These are phyloP conservation scores for Agriopis marginaria DNA, from an alignment of 2,888 invertebrate species.

Conservation along the genomic window DNA sequence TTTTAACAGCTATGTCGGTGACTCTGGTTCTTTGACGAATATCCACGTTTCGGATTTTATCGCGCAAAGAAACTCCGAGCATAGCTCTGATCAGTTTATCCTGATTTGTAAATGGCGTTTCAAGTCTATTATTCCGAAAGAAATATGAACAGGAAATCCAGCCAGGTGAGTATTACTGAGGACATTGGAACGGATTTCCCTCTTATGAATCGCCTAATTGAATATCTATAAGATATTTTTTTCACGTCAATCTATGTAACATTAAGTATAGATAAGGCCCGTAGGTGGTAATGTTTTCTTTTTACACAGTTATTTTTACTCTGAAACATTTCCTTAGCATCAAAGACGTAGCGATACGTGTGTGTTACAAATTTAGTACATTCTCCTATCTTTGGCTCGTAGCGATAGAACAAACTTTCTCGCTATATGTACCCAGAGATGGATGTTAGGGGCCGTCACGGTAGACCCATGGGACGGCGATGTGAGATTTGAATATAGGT, in stretches of 20 bases:
- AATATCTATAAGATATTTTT: constrained; percentile 5
- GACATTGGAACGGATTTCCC: neutral
- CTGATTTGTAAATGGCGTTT: neutral
- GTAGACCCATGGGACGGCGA: neutral
- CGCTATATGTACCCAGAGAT: neutral
- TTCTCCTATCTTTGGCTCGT: too few species aligned
- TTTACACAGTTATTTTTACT: too few species aligned
- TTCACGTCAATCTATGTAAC: constrained; percentile 9
- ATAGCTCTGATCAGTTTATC: neutral
- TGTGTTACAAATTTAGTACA: too few species aligned
- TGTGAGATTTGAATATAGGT: neutral
- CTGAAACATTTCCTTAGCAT: too few species aligned
- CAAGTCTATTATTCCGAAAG: neutral
- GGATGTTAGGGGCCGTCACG: neutral
- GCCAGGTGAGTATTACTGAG: neutral
- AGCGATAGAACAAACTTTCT: neutral
- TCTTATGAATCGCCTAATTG: neutral
- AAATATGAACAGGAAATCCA: constrained; percentile 1
- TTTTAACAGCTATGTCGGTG: too few species aligned
- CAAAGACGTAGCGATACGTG: too few species aligned
- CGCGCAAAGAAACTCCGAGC: too few species aligned
- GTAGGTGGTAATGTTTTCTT: too few species aligned
- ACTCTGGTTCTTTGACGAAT: too few species aligned
- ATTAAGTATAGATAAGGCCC: neutral
- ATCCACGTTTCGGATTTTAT: too few species aligned